phyloP scores from a whole-genome alignment of 1,140 invertebrate genomes.

The Drosophila persimilis region DNA sequence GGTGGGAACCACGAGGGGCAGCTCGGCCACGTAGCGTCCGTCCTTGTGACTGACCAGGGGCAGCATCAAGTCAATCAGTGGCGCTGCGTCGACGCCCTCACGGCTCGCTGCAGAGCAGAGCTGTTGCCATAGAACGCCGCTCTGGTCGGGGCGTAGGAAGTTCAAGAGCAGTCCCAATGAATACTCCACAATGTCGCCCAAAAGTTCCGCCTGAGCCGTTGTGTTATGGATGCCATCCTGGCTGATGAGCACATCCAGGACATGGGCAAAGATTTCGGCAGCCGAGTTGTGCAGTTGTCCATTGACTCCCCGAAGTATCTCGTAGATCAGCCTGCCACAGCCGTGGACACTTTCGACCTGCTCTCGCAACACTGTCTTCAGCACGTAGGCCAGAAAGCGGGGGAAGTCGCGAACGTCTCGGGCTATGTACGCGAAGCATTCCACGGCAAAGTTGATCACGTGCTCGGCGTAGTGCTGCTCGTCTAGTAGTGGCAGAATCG shows the following conservation, averaged over 20 bases:
- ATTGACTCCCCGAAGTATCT: slow-evolving; percentile 91
- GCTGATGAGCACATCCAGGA: slow-evolving; percentile 84
- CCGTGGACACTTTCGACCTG: slow-evolving; percentile 88
- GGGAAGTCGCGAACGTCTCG: slow-evolving; percentile 93
- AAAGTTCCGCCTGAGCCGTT: slow-evolving; percentile 85
- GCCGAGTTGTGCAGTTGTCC: slow-evolving; percentile 92
- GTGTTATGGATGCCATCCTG: slow-evolving; percentile 85
- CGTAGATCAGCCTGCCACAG: slow-evolving; percentile 92
- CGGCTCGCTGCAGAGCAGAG: slow-evolving; percentile 40
- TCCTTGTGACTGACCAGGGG: slow-evolving; percentile 86
- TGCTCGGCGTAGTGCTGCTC: slow-evolving; percentile 89
- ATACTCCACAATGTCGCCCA: slow-evolving; percentile 87
- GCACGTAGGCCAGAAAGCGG: slow-evolving; percentile 88
- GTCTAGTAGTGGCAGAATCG: slow-evolving; percentile 90
- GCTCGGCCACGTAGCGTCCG: slow-evolving; percentile 86
- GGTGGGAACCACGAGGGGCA: slow-evolving; percentile 84
- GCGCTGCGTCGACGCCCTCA: slow-evolving; percentile 11
- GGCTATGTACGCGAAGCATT: slow-evolving; percentile 96
- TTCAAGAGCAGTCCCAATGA: slow-evolving; percentile 85
- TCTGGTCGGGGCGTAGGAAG: slow-evolving; percentile 86
- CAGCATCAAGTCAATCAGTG: slow-evolving; percentile 84
- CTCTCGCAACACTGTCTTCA: slow-evolving; percentile 87
- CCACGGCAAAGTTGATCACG: slow-evolving; percentile 96
- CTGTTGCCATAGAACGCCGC: slow-evolving; percentile 85
- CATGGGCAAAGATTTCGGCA: slow-evolving; percentile 86